Base-by-base conservation (phyloP, 2,888 invertebrate species). In the Ptychoptera contaminata region DNA sequence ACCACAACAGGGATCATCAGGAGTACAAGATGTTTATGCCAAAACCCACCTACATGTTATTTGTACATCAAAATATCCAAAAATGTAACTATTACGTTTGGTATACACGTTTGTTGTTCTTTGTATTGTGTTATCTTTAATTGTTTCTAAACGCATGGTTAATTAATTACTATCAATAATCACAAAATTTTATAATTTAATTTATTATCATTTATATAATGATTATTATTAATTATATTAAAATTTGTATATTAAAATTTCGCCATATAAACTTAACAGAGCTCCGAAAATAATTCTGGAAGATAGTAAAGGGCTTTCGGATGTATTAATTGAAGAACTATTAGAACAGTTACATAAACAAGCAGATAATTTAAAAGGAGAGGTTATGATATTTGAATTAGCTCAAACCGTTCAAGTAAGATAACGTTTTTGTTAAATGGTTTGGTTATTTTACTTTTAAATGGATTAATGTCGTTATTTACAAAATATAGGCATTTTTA, bases 351-450 rank as follows among this genome's bases (percentile, higher is more conserved):
- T 90, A 31, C 66, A 74, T 43, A 54, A 66, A 1, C 61, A 79
- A 51, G 77, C 82, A 0, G 49, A 59, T 35, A 58, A 69, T 50
- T 54, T 76, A 12, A 71, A 75, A 44, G 90, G 88, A 0, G 82
- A 85, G 67, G 90, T 84, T 29, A 87, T 92, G 82, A 82, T 94
- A 51, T 84, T 76, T 56, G 81, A 91, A 54, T 62, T 94, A 39
- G 79, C 84, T 2, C 81, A 83, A 55, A 74, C 79, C 58, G 79
- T 83, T 1, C 78, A 84, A 67, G 74, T 74, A 51, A 36, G 43
- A 23, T 23, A 23, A 7, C 7, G 3, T 3, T 23, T 23, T 23
- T 23, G 4, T 23, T 23, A 7, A 3, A 5, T 23, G 3, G 3
- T 23, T 5, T 34, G 10, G 10, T 3, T 11, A 36, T 16, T 23